These are phyloP conservation scores for Nomada fabriciana DNA, from an alignment of 2,888 invertebrate species.

Conservation along the genomic window DNA sequence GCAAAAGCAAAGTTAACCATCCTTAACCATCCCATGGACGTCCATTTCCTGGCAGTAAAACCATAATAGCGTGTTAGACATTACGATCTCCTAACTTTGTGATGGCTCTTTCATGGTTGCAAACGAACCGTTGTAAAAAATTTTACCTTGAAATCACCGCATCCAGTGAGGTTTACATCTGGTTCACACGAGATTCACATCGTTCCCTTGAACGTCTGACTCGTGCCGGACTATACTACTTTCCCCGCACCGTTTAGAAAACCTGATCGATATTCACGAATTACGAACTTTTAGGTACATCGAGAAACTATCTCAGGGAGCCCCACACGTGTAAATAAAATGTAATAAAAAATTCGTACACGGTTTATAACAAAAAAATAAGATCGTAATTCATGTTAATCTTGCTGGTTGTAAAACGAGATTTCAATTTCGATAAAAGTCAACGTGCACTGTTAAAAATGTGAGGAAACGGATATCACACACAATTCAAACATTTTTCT, in stretches of 20 bases:
- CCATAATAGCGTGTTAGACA: constrained; percentile 32
- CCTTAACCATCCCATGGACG: not conserved
- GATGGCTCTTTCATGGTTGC: constrained; percentile 23
- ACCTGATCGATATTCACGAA: not conserved
- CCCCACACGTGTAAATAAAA: not conserved
- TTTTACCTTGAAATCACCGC: constrained; percentile 13
- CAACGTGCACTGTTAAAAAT: not conserved
- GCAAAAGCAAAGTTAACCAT: not conserved
- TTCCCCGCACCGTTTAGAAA: not conserved
- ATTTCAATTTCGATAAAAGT: no score
- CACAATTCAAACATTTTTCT: constrained; percentile 8
- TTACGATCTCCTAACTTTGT: constrained; percentile 44
- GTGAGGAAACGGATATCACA: not conserved
- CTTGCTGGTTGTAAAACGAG: no score
- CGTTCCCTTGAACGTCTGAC: constrained; percentile 28
- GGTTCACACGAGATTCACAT: constrained; percentile 17
- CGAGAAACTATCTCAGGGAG: not conserved
- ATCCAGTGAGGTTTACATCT: not conserved
- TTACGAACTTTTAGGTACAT: not conserved
- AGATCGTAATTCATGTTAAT: not conserved
- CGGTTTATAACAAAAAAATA: not conserved
- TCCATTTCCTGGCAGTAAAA: constrained; percentile 22
- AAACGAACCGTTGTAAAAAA: constrained; percentile 56
- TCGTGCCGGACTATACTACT: constrained; percentile 24
- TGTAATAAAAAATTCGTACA: not conserved